Base-by-base conservation (phyloP, 2,888 invertebrate species). In the Epirrhoe alternata region DNA sequence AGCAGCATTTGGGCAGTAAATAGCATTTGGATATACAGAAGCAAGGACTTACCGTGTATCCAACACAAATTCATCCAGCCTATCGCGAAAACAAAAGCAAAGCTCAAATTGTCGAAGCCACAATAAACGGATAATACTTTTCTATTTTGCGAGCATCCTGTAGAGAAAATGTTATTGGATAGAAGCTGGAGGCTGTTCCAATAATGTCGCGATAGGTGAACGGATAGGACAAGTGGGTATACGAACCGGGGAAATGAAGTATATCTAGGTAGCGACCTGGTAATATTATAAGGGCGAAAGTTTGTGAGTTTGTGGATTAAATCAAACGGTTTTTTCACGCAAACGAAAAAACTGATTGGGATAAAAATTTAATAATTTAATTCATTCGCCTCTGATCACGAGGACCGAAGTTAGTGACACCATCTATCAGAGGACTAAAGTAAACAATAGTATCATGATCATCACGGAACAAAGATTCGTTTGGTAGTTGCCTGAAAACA, bases 101-200 rank as follows among this genome's bases (percentile, higher is more conserved):
- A 54, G 12, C 17, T 33, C 50, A 51, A 49, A 59, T 60, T 51
- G 33, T 50, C 45, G 31, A 55, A 50, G 51, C 60, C 51, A 35
- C 60, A 14, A 49, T 51, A 55, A 59, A 59, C 16, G 49, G 47
- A 53, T 58, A 49, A 64, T 55, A 51, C 35, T 52, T 59, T 59
- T 60, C 60, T 56, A 61, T 65, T 65, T 65, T 38, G 51, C 56
- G 56, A 53, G 38, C 65, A 65, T 12, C 61, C 65, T 65, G 65
- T 65, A 65, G 35, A 51, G 59, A 55, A 50, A 64, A 56, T 59
- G 66, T 63, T 67, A 65, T 64, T 64, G 59, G 59, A 58, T 59
- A 49, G 57, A 35, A 17, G 62, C 55, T 56, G 62, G 55, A 42
- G 58, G 58, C 51, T 42, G 45, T 7, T 52, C 59, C 59, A 63